Evolutionary conservation across 2,797 vertebrate genomes (phyloP).

Genomic region (Ctenosaura bakeri): DNA sequence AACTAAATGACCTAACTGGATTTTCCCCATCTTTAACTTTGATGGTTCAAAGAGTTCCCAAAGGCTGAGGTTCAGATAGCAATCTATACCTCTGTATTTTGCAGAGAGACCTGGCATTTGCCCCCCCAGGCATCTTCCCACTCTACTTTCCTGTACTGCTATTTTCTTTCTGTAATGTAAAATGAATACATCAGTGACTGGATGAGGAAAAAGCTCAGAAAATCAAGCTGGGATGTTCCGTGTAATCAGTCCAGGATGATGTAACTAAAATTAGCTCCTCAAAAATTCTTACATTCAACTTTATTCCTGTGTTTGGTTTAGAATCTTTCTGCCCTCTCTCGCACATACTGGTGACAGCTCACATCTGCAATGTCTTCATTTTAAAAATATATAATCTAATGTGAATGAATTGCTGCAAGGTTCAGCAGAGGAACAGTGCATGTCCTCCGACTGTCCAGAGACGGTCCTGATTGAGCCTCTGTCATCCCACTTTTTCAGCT

Average conservation of each 20-base stretch:
- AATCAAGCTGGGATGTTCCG: background rate
- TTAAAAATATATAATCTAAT: too few species aligned
- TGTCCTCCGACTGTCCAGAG: too few species aligned
- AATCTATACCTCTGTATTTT: background rate
- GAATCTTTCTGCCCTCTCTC: background rate
- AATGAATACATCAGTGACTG: background rate
- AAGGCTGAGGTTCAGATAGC: too few species aligned
- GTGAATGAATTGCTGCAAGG: background rate
- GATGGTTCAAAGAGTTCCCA: background rate
- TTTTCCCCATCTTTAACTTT: conserved; percentile 19
- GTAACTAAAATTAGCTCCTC: too few species aligned
- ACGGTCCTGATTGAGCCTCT: too few species aligned
- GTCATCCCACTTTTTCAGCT: too few species aligned
- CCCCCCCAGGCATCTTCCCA: background rate
- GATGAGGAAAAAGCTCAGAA: background rate
- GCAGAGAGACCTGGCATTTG: background rate
- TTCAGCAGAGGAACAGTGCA: too few species aligned
- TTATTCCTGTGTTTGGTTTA: background rate
- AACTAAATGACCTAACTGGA: background rate
- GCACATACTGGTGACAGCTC: background rate
- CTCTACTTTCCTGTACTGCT: too few species aligned
- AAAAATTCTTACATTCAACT: background rate
- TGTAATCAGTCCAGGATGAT: too few species aligned
- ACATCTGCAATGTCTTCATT: background rate
- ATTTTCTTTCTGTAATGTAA: background rate